phyloP scores from a whole-genome alignment of 2,888 invertebrate genomes.

The Drosophila algonquin region DNA sequence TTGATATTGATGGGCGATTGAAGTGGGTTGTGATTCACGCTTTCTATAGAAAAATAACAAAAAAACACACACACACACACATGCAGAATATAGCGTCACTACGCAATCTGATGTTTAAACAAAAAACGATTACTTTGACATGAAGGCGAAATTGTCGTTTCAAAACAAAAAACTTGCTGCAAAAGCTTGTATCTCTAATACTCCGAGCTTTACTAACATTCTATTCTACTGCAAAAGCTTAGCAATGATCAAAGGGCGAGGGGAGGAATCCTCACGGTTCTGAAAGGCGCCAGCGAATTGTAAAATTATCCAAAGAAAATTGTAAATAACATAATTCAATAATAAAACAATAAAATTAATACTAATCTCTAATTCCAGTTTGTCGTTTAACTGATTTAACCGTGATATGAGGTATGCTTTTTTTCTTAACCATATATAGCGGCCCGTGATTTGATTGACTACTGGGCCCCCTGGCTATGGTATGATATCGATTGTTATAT shows the following conservation, averaged over 20 bases:
- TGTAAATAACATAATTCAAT: too few species aligned
- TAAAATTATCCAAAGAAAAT: too few species aligned
- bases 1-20: neutral
- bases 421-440: too few species aligned
- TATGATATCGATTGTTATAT: neutral
- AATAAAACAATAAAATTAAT: too few species aligned
- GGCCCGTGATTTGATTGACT: too few species aligned
- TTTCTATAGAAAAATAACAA: neutral
- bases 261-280: too few species aligned
- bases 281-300: too few species aligned
- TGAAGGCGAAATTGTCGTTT: neutral
- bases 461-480: neutral
- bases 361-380: too few species aligned
- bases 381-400: too few species aligned
- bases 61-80: too few species aligned
- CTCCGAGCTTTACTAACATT: neutral
- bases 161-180: constrained; percentile 8
- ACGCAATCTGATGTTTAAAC: neutral
- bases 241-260: too few species aligned
- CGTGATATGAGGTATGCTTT: too few species aligned
- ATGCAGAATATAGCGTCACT: neutral
- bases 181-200: neutral
- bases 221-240: neutral
- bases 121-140: neutral
- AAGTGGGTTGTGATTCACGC: neutral